These are phyloP conservation scores for Nephrotoma appendiculata DNA, from an alignment of 2,888 invertebrate species.

Conservation along the genomic window DNA sequence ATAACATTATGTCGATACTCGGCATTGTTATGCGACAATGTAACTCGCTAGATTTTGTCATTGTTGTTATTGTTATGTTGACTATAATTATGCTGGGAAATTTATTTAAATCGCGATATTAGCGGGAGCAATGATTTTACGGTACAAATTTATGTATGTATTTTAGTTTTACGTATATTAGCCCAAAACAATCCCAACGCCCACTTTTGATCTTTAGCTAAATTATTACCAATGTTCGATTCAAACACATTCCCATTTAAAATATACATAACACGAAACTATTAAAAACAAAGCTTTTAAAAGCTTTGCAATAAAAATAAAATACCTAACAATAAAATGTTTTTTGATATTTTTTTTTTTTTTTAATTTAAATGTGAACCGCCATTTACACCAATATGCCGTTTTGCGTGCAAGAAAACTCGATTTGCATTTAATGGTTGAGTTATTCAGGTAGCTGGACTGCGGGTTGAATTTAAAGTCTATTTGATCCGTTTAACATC, in stretches of 20 bases:
- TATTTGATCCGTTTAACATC: too few relatives aligned
- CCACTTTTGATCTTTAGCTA: background rate
- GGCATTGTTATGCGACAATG: background rate
- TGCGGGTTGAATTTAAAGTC: too few relatives aligned
- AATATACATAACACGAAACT: background rate
- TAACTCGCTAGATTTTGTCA: background rate
- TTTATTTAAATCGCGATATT: background rate
- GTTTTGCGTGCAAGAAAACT: background rate
- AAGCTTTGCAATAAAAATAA: background rate
- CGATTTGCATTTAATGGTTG: too few relatives aligned
- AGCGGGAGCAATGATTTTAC: background rate
- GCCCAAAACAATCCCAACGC: background rate
- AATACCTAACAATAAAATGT: background rate
- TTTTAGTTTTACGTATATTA: background rate
- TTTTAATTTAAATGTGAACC: background rate
- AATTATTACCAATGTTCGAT: background rate
- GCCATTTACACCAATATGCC: background rate
- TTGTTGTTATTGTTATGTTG: background rate
- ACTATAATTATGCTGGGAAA: background rate
- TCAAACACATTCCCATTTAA: background rate
- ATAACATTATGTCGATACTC: background rate
- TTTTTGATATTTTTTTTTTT: background rate
- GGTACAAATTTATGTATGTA: background rate
- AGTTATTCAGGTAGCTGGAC: too few relatives aligned
- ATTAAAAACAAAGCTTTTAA: background rate